Conservation (phyloP, 2,797 vertebrate genomes). For the Odontamblyopus lacepedii region DNA sequence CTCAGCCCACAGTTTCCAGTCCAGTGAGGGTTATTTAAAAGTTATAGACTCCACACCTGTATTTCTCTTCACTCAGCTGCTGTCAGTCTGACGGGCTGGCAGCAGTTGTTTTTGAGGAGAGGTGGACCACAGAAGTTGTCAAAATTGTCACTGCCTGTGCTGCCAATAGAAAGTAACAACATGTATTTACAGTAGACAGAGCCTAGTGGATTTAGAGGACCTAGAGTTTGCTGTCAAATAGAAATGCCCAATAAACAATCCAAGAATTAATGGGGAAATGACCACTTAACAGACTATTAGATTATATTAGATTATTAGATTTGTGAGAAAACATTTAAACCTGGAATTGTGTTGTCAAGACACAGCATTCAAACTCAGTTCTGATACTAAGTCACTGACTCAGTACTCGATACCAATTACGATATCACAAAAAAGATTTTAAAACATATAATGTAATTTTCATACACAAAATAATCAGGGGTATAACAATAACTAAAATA, state of each 20-base stretch:
- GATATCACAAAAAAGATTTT: no score
- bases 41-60: conserved; percentile 13
- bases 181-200: conserved; percentile 7
- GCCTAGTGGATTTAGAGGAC: background rate
- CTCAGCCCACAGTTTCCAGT: background rate
- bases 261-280: background rate
- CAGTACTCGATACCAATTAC: no score
- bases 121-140: conserved; percentile 28
- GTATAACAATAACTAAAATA: no score
- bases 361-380: no score
- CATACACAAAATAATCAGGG: no score
- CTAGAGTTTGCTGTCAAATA: background rate
- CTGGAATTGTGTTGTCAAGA: no score
- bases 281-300: background rate
- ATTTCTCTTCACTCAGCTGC: conserved; percentile 18
- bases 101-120: conserved; percentile 31
- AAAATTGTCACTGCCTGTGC: conserved; percentile 22
- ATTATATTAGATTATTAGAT: background rate
- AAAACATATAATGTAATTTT: no score
- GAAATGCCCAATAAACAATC: conserved; percentile 7
- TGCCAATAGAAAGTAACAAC: conserved; percentile 14
- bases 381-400: no score
- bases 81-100: conserved; percentile 31
- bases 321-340: no score
- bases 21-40: background rate